Conservation (phyloP, 2,888 invertebrate species). For the Heliconius erato region DNA sequence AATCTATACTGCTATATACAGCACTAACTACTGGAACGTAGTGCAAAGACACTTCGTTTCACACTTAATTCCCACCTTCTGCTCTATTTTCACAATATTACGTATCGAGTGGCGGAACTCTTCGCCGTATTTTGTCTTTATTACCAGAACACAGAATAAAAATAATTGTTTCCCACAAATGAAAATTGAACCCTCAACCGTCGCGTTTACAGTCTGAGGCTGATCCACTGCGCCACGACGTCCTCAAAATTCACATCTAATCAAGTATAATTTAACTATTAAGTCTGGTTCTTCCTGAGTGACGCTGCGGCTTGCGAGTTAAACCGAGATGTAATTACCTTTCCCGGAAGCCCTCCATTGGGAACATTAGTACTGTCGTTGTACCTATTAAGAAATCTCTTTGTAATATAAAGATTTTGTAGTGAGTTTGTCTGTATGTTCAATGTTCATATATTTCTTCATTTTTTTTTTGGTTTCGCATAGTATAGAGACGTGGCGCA, state of each 20-base stretch:
- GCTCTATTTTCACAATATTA: neutral
- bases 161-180: neutral
- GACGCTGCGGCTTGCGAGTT: slow-evolving; percentile 12
- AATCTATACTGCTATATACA: too few relatives aligned
- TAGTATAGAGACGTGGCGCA: too few relatives aligned
- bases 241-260: neutral
- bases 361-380: slow-evolving; percentile 28
- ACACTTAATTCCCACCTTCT: too few relatives aligned
- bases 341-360: slow-evolving; percentile 45
- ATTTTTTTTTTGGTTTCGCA: neutral
- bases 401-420: neutral
- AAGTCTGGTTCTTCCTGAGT: slow-evolving; percentile 30
- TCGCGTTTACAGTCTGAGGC: neutral
- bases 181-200: neutral
- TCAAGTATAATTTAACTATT: slow-evolving; percentile 20
- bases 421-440: neutral
- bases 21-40: too few relatives aligned
- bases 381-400: slow-evolving; percentile 16
- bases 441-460: neutral
- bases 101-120: neutral
- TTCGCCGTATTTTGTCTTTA: neutral
- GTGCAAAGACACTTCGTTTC: too few relatives aligned
- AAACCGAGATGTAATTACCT: slow-evolving; percentile 44
- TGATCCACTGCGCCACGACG: neutral
- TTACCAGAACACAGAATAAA: neutral